Base-by-base conservation (phyloP, 2,888 invertebrate species). In the Gymnosoma rotundatum region DNA sequence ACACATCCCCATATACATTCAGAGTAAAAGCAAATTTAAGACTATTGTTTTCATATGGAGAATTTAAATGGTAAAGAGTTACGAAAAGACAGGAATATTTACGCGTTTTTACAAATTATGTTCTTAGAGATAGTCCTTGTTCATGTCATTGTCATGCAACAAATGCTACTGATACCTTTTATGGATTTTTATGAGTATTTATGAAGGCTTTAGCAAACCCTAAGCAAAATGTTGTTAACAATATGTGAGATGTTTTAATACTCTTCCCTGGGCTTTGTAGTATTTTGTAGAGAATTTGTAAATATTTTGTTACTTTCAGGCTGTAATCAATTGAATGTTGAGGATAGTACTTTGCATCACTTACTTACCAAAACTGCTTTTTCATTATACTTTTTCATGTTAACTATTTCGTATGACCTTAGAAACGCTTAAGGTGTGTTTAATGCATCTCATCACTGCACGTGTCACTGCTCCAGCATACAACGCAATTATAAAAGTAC, bases 51-150 rank as follows among this genome's bases (percentile, higher is more conserved):
- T 73, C 50, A 72, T 60, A 42, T 66, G 66, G 9, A 20, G 10
- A 48, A 14, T 52, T 5, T 25, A 25, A 36, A 25, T 64, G 32
- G 25, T 16, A 60, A 60, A 52, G 18, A 63, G 20, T 48, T 4
- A 21, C 21, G 38, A 25, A 60, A 50, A 61, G 36, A 21, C 38
- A 70, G 83, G 54, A 74, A 78, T 83, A 80, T 83, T 79, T 83
- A 80, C 79, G 75, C 79, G 79, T 83, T 81, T 67, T 56, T 32
- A 56, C 67, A 76, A 83, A 79, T 83, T 80, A 83, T 80, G 61
- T 66, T 73, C 72, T 72, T 76, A 42, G 76, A 83, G 80, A 83
- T 79, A 80, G 45, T 56, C 61, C 58, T 67, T 67, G 76, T 52
- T 52, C 54, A 75, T 70, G 63, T 52, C 70, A 75, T 72, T 45